Conservation (phyloP, 2,797 vertebrate genomes). For the Dermochelys coriacea region DNA sequence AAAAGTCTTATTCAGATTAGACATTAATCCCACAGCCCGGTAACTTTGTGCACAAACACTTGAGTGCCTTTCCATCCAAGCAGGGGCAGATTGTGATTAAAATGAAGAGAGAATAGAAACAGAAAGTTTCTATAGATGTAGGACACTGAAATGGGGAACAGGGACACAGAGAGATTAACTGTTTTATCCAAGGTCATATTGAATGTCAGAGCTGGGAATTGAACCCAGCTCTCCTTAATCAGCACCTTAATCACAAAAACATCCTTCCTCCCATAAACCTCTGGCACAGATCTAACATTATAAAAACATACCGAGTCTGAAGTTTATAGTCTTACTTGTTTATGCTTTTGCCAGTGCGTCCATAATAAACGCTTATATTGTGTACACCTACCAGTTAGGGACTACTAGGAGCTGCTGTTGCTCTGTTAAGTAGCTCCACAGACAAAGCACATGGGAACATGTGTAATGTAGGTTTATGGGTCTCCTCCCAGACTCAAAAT, state of each 20-base stretch:
- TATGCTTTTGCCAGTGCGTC: fast-evolving
- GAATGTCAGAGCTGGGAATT: background rate
- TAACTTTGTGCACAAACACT: background rate
- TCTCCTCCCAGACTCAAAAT: background rate
- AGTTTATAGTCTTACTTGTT: background rate
- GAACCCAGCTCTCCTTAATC: background rate
- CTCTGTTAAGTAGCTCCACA: background rate
- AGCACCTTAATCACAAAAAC: background rate
- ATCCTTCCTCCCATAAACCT: background rate
- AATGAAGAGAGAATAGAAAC: background rate
- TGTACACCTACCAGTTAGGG: background rate
- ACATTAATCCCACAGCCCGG: fast-evolving
- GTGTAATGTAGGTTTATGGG: background rate
- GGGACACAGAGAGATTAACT: background rate
- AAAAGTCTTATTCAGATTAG: background rate
- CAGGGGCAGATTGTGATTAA: slow-evolving; percentile 56
- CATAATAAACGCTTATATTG: background rate
- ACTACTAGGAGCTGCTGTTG: background rate
- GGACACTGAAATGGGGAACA: background rate
- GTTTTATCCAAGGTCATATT: background rate
- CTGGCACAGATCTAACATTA: fast-evolving
- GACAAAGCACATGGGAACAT: background rate
- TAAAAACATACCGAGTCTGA: fast-evolving
- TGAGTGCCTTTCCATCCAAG: slow-evolving; percentile 13
- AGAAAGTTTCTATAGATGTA: background rate